These are phyloP conservation scores for Drosophila carrolli DNA, from an alignment of 1,140 invertebrate species.

Conservation along the genomic window DNA sequence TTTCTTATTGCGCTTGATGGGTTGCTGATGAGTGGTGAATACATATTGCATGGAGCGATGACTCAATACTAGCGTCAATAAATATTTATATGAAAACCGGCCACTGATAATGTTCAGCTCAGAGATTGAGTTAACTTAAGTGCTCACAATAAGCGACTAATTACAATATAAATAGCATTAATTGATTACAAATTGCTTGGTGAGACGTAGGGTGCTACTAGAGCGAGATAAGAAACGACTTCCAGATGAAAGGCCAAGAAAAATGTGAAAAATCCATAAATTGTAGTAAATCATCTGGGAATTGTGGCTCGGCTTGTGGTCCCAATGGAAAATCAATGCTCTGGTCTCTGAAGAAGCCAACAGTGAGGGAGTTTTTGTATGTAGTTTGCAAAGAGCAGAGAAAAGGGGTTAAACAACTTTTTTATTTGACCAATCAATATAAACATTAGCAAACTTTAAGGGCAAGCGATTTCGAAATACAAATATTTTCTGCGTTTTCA, in stretches of 20 bases:
- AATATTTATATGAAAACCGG: conserved; percentile 33
- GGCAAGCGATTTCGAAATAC: no score
- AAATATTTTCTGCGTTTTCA: no score
- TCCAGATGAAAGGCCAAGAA: neutral
- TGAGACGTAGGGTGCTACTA: conserved; percentile 4
- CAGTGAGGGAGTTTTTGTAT: neutral
- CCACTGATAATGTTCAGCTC: conserved; percentile 42
- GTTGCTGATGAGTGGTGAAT: conserved; percentile 9
- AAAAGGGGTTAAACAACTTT: neutral
- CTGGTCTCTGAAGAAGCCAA: neutral
- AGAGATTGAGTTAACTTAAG: conserved; percentile 28
- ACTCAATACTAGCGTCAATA: conserved; percentile 30
- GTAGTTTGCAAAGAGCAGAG: neutral
- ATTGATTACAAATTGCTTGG: conserved; percentile 72
- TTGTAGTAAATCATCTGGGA: conserved; percentile 2
- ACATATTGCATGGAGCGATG: conserved; percentile 19
- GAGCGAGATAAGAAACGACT: conserved; percentile 25
- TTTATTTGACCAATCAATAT: no score
- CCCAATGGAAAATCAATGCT: neutral
- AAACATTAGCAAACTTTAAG: no score
- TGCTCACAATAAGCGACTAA: conserved; percentile 41
- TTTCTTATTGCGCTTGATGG: conserved; percentile 10
- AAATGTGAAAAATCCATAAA: conserved; percentile 7
- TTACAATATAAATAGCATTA: conserved; percentile 62
- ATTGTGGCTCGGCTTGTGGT: neutral